Conservation (phyloP, 2,113 vertebrate genomes). For the Suricata suricatta region DNA sequence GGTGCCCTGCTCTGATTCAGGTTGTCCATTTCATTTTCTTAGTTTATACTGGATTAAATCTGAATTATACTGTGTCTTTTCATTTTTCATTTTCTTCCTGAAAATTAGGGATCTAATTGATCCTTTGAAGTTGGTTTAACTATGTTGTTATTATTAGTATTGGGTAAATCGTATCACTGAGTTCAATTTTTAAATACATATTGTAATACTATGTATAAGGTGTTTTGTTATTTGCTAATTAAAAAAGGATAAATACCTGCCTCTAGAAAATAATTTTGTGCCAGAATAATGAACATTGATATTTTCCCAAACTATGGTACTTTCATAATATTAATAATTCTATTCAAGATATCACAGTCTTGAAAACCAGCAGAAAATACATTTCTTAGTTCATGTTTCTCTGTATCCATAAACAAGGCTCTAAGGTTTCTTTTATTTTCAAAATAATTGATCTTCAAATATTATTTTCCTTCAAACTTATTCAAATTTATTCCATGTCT, state of each 20-base stretch:
- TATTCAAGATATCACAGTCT: background rate
- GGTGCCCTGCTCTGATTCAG: background rate
- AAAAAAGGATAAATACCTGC: background rate
- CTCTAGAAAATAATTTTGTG: conserved; percentile 3
- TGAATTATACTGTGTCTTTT: background rate
- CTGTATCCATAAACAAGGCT: background rate
- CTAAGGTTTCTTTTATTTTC: background rate
- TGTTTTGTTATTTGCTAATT: background rate
- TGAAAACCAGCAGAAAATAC: conserved; percentile 9
- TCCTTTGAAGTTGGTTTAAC: background rate
- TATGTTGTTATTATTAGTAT: background rate
- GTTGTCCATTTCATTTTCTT: conserved; percentile 22
- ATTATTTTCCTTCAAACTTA: background rate
- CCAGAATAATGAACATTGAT: background rate
- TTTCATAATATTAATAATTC: background rate
- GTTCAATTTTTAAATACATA: background rate
- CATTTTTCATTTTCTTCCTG: background rate
- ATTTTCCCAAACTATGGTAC: background rate
- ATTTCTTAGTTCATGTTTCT: background rate
- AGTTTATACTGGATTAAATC: background rate
- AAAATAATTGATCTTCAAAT: background rate
- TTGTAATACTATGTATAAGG: background rate
- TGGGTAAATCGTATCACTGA: background rate
- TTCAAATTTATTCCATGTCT: conserved; percentile 21
- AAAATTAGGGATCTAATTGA: background rate